Conservation (phyloP, 2,797 vertebrate species). For the Rhadinocentrus ornatus region DNA sequence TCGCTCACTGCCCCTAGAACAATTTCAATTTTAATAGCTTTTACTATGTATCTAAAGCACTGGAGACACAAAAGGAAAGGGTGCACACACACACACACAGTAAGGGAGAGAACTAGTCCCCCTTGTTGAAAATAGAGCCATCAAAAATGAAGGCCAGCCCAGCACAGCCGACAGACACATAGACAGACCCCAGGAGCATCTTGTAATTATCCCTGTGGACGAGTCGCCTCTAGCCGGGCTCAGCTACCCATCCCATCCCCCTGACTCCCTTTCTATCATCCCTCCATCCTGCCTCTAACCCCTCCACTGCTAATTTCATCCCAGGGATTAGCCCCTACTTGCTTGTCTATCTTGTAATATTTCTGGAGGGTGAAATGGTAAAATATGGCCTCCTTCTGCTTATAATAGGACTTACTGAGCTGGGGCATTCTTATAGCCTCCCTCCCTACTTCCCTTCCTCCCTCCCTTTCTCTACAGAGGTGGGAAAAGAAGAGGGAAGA, state of each 20-base stretch:
- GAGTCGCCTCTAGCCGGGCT: conserved; percentile 94
- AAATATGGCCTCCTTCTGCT: conserved; percentile 93
- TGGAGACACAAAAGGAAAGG: conserved; percentile 76
- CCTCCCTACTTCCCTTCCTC: conserved; percentile 44
- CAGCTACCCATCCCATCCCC: conserved; percentile 88
- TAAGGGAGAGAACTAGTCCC: conserved; percentile 47
- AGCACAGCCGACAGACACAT: conserved; percentile 84
- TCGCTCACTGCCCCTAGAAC: conserved; percentile 94
- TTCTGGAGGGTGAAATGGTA: conserved; percentile 87
- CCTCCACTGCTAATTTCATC: conserved; percentile 99
- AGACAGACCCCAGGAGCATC: conserved; percentile 89
- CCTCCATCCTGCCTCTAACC: conserved; percentile 91
- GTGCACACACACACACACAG: conserved; percentile 37
- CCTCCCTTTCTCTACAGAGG: conserved; percentile 46
- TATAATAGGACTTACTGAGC: conserved; percentile 92
- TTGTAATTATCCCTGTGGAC: conserved; percentile 99
- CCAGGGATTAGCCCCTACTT: conserved; percentile 92
- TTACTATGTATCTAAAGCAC: conserved; percentile 99
- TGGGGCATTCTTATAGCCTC: conserved; percentile 82
- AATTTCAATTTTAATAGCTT: conserved; percentile 99
- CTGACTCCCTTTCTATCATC: conserved; percentile 66
- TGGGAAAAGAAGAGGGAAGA: conserved; percentile 35
- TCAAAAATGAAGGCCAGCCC: conserved; percentile 92
- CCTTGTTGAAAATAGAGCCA: conserved; percentile 96
- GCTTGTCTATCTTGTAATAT: conserved; percentile 95